Base-by-base conservation (phyloP, 2,888 invertebrate genomes). In the Lacanobia wlatinum region DNA sequence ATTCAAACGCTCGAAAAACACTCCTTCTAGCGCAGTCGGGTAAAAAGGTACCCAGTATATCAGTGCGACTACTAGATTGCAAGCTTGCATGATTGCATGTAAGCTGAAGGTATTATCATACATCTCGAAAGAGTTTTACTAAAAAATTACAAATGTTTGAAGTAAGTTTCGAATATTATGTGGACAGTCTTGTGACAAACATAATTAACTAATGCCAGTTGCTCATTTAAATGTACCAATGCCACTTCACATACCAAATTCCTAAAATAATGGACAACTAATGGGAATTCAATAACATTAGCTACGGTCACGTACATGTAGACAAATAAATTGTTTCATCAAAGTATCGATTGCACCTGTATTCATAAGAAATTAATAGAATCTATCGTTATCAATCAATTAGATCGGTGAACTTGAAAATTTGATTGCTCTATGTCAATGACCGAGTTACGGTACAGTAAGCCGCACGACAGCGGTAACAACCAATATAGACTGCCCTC, bases 381-480 rank as follows among this genome's bases (percentile, higher is more conserved):
- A 79, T 73, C 50, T 66, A 73, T 61, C 66, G 58, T 82, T 84
- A 84, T 80, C 80, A 76, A 73, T 67, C 69, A 66, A 73, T 80
- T 68, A 64, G 18, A 74, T 76, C 73, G 12, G 21, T 81, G 84
- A 83, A 81, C 79, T 84, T 84, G 83, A 83, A 83, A 78, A 52
- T 53, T 59, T 76, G 40, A 83, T 84, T 81, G 65, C 59, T 58
- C 61, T 73, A 53, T 77, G 80, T 74, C 83, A 84, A 81, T 84
- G 84, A 79, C 78, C 83, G 82, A 79, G 59, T 74, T 84, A 69
- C 43, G 23, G 23, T 69, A 52, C 21, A 46, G 34, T 34, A 8
- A 8, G 16, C 34, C 1, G 21, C n/a, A 21, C 10, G n/a, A 18
- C 5, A 38, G 12, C 14, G 0, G 58, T 3, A 5, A n/a, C 12